A percentile compares a stretch with the other conserved stretches of the same genome.
phyloP scores from a whole-genome alignment of 1,140 invertebrate genomes.

The Drosophila melanica region DNA sequence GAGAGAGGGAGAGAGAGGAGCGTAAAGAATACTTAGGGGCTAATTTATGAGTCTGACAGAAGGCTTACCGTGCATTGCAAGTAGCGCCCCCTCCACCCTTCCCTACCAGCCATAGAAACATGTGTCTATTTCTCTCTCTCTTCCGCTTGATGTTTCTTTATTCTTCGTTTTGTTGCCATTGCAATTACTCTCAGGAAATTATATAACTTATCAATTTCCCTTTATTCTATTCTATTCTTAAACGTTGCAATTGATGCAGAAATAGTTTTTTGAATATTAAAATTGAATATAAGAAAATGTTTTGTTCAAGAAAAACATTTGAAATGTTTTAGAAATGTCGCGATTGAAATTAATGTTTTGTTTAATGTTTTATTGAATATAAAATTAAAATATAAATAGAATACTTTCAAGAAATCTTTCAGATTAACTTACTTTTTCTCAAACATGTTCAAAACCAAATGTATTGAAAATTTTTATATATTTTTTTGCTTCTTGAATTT shows the following conservation, averaged over 20 bases:
- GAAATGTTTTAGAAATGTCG: no score
- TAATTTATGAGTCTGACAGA: slow-evolving; percentile 24
- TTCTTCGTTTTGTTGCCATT: no score
- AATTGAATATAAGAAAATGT: no score
- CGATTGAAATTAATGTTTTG: no score
- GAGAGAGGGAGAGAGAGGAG: no score
- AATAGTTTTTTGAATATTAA: no score
- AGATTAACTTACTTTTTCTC: neutral
- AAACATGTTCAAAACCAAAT: neutral
- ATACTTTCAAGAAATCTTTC: neutral
- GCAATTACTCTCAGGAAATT: neutral
- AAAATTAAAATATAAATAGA: no score
- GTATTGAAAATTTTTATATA: neutral
- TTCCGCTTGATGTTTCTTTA: neutral
- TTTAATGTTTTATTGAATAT: no score
- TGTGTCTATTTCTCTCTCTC: neutral
- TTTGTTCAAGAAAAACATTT: no score
- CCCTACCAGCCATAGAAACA: neutral
- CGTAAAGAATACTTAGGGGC: slow-evolving; percentile 1
- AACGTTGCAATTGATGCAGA: neutral
- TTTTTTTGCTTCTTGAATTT: neutral
- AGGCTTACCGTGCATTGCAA: slow-evolving; percentile 13
- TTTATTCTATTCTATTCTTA: neutral
- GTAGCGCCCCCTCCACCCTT: neutral
- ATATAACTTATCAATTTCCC: neutral